Conservation (phyloP, 2,113 vertebrate genomes). For the Anoplopoma fimbria region DNA sequence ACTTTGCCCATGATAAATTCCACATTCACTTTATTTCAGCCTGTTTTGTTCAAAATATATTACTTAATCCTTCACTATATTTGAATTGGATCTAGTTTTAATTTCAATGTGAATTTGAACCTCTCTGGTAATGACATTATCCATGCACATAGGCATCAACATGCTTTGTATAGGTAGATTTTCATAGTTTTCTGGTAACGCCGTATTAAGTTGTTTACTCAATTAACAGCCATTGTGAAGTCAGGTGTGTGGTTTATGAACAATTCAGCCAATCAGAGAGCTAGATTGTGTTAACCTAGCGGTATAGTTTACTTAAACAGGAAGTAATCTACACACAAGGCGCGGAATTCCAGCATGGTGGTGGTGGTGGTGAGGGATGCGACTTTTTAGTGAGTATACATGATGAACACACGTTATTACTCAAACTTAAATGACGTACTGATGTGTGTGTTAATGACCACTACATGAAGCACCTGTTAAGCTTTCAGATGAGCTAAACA, state of each 20-base stretch:
- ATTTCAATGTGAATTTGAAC: neutral
- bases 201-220: neutral
- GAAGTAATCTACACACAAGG: slow-evolving; percentile 59
- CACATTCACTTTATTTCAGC: neutral
- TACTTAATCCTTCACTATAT: neutral
- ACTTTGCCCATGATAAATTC: neutral
- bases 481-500: accelerated
- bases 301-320: slow-evolving; percentile 68
- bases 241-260: slow-evolving; percentile 17
- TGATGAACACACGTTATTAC: neutral
- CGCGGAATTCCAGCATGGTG: slow-evolving; percentile 61
- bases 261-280: slow-evolving; percentile 55
- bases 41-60: neutral
- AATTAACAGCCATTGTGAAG: slow-evolving; percentile 5
- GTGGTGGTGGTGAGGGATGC: neutral
- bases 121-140: neutral
- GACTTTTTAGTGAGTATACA: slow-evolving; percentile 61
- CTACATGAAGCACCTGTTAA: neutral
- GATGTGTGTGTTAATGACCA: neutral
- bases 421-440: neutral
- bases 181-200: neutral
- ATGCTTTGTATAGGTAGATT: neutral
- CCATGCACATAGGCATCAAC: neutral
- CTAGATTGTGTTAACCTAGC: neutral
- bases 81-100: neutral